Evolutionary conservation across 1,140 invertebrate genomes (phyloP).

Genomic region (Patella vulgata): DNA sequence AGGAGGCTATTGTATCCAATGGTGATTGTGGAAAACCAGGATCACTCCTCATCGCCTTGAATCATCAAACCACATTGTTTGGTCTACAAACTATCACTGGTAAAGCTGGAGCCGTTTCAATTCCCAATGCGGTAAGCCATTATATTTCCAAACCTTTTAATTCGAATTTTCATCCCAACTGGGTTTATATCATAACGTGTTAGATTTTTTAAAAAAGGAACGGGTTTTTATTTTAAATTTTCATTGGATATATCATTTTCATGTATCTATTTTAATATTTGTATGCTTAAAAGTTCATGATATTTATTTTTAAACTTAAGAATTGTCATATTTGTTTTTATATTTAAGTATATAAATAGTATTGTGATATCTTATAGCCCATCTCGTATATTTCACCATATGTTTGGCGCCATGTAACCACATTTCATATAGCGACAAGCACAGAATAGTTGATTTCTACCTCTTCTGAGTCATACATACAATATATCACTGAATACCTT

Average conservation of each 20-base stretch:
- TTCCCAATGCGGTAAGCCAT: constrained; percentile 14
- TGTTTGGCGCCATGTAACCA: background rate
- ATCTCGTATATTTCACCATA: background rate
- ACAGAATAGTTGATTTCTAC: background rate
- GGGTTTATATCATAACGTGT: background rate
- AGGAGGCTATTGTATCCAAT: constrained; percentile 27
- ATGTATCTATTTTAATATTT: too few relatives aligned
- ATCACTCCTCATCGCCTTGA: constrained; percentile 44
- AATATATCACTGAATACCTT: too few relatives aligned
- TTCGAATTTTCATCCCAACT: background rate
- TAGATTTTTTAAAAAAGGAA: background rate
- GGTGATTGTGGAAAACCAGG: constrained; percentile 29
- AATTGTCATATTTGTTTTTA: too few relatives aligned
- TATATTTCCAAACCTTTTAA: too few relatives aligned
- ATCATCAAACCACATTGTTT: constrained; percentile 54
- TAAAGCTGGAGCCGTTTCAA: constrained; percentile 18
- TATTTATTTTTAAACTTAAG: too few relatives aligned
- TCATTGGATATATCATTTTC: too few relatives aligned
- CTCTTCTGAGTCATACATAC: background rate
- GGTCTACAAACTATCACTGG: constrained; percentile 17
- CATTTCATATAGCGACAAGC: background rate
- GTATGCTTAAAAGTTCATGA: too few relatives aligned
- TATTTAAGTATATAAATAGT: too few relatives aligned
- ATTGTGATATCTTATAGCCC: too few relatives aligned
- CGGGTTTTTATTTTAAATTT: too few relatives aligned